phyloP scores from a whole-genome alignment of 2,797 vertebrate genomes.

The Takifugu rubripes region DNA sequence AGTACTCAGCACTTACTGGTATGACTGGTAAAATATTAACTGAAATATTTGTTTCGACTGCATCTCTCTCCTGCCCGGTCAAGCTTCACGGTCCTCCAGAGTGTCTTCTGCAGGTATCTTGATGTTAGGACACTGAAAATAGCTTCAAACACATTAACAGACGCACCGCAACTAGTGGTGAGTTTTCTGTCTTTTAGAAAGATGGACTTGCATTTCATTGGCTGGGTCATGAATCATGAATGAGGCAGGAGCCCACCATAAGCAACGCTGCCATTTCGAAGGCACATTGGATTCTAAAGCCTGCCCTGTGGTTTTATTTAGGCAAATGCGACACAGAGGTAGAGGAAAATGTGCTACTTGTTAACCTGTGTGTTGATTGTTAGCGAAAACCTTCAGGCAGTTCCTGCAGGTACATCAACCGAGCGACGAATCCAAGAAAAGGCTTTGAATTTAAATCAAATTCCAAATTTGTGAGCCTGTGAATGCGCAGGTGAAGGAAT shows the following conservation, averaged over 20 bases:
- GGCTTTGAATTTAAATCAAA: too few relatives aligned
- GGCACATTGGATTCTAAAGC: constrained; percentile 12
- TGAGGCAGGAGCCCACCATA: constrained; percentile 15
- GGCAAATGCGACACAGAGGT: constrained; percentile 30
- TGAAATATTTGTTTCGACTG: not conserved
- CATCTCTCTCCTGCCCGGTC: not conserved
- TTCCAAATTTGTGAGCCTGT: too few relatives aligned
- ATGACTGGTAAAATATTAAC: not conserved
- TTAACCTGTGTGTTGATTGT: not conserved
- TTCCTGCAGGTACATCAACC: not conserved
- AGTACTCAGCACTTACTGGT: too few relatives aligned
- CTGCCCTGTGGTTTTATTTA: constrained; percentile 32
- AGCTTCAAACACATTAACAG: constrained; percentile 2
- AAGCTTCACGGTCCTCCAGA: too few relatives aligned
- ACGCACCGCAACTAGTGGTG: constrained; percentile 8
- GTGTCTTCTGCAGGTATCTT: constrained; percentile 7
- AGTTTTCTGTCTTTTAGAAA: constrained; percentile 12
- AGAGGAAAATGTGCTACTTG: too few relatives aligned
- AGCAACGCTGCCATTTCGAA: constrained; percentile 13
- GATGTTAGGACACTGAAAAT: constrained; percentile 11
- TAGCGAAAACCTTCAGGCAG: too few relatives aligned
- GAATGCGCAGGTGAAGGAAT: too few relatives aligned
- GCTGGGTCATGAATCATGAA: constrained; percentile 23
- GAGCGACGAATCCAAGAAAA: not conserved
- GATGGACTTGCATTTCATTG: constrained; percentile 9